A percentile compares a stretch with the other conserved stretches of the same genome.
Evolutionary conservation across 64 coral and sea anemone genomes (phyloP).

Genomic region (Catalaphyllia jardinei): DNA sequence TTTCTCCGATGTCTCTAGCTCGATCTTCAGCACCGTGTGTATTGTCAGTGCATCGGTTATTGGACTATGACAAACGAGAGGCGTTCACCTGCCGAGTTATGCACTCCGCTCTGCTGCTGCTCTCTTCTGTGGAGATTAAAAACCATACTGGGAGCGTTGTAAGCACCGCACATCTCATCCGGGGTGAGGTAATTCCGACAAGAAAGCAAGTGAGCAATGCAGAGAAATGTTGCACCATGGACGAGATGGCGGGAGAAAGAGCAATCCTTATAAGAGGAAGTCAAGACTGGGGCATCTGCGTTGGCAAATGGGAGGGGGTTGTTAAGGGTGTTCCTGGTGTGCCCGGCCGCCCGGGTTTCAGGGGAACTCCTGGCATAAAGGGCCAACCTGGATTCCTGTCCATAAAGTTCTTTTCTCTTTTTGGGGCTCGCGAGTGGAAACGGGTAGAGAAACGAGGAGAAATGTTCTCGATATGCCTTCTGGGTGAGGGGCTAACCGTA

Average conservation of each 20-base stretch:
- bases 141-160: constrained; percentile 36
- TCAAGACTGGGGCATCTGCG: constrained; percentile 68
- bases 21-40: constrained; percentile 14
- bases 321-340: constrained; percentile 28
- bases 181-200: constrained; percentile 36
- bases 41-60: constrained; percentile 39
- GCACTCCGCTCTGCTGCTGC: constrained; percentile 25
- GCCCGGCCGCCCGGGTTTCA: neutral
- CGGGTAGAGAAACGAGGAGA: neutral
- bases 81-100: constrained; percentile 57
- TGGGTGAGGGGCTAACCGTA: too few species aligned
- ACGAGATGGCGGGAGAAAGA: constrained; percentile 49
- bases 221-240: constrained; percentile 20
- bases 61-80: neutral
- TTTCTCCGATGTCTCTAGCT: constrained; percentile 36
- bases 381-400: constrained; percentile 36
- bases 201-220: constrained; percentile 6
- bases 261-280: constrained; percentile 73
- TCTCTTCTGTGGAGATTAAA: constrained; percentile 67
- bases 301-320: constrained; percentile 65
- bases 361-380: neutral
- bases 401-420: constrained; percentile 30
- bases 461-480: constrained; percentile 20
- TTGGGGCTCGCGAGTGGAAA: constrained; percentile 4
- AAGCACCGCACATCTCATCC: constrained; percentile 36